Percentiles rank a stretch among this genome's conserved stretches.
These are phyloP conservation scores for Thunnus thynnus DNA, from an alignment of 2,113 vertebrate genomes.

Conservation along the genomic window DNA sequence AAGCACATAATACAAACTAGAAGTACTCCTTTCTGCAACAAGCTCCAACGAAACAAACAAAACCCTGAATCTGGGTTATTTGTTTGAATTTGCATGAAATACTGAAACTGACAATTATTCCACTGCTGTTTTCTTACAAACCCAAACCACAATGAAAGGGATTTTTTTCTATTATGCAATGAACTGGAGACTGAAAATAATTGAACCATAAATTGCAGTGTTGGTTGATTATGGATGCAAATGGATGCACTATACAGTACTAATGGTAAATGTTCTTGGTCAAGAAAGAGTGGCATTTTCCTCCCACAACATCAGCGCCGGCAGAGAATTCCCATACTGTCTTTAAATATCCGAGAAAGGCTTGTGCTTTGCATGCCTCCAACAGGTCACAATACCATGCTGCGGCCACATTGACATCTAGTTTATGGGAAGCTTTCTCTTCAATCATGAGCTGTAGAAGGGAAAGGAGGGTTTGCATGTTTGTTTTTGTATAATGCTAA, in stretches of 20 bases:
- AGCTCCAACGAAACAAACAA: too few relatives aligned
- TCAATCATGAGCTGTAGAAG: conserved; percentile 50
- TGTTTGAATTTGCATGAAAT: conserved; percentile 28
- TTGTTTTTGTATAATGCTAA: conserved; percentile 75
- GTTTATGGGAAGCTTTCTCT: conserved; percentile 59
- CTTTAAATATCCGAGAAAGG: conserved; percentile 78
- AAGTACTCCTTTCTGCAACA: background rate
- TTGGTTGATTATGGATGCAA: conserved; percentile 30
- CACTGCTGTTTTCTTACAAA: conserved; percentile 24
- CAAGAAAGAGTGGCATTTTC: conserved; percentile 45
- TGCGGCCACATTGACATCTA: conserved; percentile 64
- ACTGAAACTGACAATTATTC: conserved; percentile 18
- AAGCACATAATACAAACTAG: conserved; percentile 28
- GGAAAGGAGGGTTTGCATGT: conserved; percentile 54
- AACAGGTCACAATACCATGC: conserved; percentile 43
- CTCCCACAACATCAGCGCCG: conserved; percentile 42
- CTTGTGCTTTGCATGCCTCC: conserved; percentile 57
- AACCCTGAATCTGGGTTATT: conserved; percentile 11
- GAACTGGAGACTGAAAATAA: conserved; percentile 43
- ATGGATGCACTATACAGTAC: conserved; percentile 32
- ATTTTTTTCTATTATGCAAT: conserved; percentile 42
- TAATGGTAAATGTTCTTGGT: conserved; percentile 45
- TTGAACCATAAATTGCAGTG: conserved; percentile 60
- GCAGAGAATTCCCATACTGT: conserved; percentile 74
- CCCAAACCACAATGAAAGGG: conserved; percentile 41